These are phyloP conservation scores for Listronotus bonariensis DNA, from an alignment of 1,140 invertebrate species.

Conservation along the genomic window DNA sequence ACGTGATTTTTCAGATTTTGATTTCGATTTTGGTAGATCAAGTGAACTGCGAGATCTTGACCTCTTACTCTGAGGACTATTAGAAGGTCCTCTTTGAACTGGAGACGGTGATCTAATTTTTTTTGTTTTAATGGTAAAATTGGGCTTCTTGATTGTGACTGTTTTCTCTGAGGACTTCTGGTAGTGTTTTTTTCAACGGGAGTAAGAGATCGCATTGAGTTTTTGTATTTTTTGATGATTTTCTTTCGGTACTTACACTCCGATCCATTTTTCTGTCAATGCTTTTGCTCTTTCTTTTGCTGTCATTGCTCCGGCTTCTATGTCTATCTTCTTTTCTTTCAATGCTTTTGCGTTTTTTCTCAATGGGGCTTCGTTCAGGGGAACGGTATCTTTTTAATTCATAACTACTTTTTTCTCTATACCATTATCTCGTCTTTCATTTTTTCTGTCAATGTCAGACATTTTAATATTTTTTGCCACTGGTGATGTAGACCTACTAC, in stretches of 20 bases:
- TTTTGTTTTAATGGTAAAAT: slow-evolving; percentile 3
- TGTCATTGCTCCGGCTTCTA: slow-evolving; percentile 4
- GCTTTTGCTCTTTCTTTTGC: slow-evolving; percentile 3
- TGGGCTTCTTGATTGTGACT: slow-evolving; percentile 25
- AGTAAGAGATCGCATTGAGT: slow-evolving; percentile 8
- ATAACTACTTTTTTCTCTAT: slow-evolving; percentile 1
- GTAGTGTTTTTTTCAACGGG: not conserved
- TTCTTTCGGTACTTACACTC: slow-evolving; percentile 2
- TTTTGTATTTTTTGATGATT: not conserved
- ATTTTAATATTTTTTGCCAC: not conserved
- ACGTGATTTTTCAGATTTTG: slow-evolving; percentile 28
- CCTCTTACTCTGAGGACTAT: slow-evolving; percentile 16
- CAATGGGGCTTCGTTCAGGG: not conserved
- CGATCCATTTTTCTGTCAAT: slow-evolving; percentile 5
- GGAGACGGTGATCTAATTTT: not conserved
- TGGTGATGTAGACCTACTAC: slow-evolving; percentile 20
- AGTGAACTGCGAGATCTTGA: slow-evolving; percentile 15
- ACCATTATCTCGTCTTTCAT: not conserved
- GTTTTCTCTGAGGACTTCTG: slow-evolving; percentile 25
- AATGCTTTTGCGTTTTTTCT: not conserved
- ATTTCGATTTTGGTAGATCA: slow-evolving; percentile 47
- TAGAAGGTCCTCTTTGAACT: not conserved
- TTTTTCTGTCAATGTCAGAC: not conserved
- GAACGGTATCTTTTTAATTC: not conserved
- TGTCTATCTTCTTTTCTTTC: not conserved